Evolutionary conservation across 2,113 vertebrate genomes (phyloP).

Genomic region (Pedetes capensis): DNA sequence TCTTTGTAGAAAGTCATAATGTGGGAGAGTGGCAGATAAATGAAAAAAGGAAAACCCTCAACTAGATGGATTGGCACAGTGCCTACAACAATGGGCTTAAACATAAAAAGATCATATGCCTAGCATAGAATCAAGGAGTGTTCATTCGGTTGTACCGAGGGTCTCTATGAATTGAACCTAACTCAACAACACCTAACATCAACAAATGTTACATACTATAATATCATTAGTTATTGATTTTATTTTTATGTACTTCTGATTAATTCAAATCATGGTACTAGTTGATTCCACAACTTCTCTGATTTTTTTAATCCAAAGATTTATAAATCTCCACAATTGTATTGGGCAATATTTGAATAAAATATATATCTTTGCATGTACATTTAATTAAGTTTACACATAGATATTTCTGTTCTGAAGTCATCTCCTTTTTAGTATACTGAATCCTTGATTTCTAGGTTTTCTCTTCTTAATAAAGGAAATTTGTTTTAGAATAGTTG

Average conservation of each 20-base stretch:
- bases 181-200: too few species aligned
- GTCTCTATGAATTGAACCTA: too few species aligned
- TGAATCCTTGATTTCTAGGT: conserved; percentile 43
- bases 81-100: too few species aligned
- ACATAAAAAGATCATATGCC: too few species aligned
- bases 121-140: too few species aligned
- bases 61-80: too few species aligned
- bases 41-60: too few species aligned
- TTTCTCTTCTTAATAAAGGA: conserved; percentile 57
- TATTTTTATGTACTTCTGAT: conserved; percentile 8
- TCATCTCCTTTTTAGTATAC: conserved; percentile 73
- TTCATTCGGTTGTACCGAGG: too few species aligned
- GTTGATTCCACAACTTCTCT: background rate
- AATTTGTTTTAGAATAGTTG: conserved; percentile 61
- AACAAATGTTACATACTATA: background rate
- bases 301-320: conserved; percentile 47
- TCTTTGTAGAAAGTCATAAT: too few species aligned
- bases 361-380: conserved; percentile 66
- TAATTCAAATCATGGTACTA: background rate
- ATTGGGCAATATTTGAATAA: conserved; percentile 55
- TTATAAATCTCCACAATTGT: background rate
- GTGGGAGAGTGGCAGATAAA: too few species aligned
- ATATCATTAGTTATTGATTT: background rate
- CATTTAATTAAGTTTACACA: conserved; percentile 65
- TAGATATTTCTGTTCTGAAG: conserved; percentile 48